These are phyloP conservation scores for Hemitrygon akajei DNA, from an alignment of 2,797 vertebrate genomes.

Conservation along the genomic window DNA sequence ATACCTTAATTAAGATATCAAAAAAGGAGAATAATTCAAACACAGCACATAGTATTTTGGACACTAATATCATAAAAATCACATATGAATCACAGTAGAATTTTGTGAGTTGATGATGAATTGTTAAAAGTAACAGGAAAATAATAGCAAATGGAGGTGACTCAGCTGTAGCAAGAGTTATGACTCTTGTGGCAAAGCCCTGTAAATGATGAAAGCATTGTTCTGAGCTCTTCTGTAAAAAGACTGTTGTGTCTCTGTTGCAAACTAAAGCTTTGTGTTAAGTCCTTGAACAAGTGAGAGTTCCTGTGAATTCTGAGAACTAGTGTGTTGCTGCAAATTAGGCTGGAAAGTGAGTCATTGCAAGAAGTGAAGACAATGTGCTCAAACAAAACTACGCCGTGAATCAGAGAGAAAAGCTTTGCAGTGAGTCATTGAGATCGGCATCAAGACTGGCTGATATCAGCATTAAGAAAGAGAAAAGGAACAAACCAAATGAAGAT, in stretches of 20 bases:
- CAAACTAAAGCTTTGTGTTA: constrained; percentile 26
- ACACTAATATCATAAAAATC: background rate
- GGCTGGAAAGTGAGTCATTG: constrained; percentile 20
- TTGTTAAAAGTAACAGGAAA: constrained; percentile 18
- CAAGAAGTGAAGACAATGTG: background rate
- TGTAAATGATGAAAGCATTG: constrained; percentile 22
- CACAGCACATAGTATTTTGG: background rate
- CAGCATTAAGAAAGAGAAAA: background rate
- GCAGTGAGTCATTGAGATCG: background rate
- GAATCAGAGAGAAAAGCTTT: background rate
- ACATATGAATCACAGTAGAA: background rate
- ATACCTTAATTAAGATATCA: background rate
- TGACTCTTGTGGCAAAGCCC: background rate
- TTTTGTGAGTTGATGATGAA: background rate
- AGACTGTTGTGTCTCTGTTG: background rate
- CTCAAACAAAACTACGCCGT: constrained; percentile 12
- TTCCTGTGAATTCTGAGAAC: constrained; percentile 7
- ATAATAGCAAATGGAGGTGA: constrained; percentile 21
- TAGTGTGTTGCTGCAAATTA: constrained; percentile 20
- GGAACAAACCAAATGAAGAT: background rate
- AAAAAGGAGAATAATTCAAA: background rate
- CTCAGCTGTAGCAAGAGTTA: constrained; percentile 1
- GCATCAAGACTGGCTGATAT: background rate
- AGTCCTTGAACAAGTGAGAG: background rate
- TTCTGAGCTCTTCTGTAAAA: background rate